Evolutionary conservation across 2,888 invertebrate species (phyloP), one percentile per base, ranked within the genome.

Genomic region (Coleophora deauratella): DNA sequence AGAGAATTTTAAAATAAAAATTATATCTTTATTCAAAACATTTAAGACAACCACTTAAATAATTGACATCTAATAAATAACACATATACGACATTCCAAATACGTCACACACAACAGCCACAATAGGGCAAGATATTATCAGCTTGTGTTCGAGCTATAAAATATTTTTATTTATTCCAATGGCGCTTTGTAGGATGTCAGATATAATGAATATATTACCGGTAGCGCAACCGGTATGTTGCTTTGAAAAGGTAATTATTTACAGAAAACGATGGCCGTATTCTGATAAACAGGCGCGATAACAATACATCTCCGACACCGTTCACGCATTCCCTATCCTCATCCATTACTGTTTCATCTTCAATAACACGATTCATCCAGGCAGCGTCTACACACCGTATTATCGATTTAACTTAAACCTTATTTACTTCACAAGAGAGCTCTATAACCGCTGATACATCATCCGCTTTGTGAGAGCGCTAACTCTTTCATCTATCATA

Each of bases 401-500:
- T 43, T 42, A 38, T 38, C 54, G 46, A 39, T 38, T 43, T 30
- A 76, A 65, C 55, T 51, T 57, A 52, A 51, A 70, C 78, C 62
- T 58, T 82, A 72, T 53, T 39, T 9, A 41, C 43, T 46, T 50
- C 39, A 42, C 4, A 42, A 46, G 62, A 73, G 58, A 63, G 80
- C 59, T 62, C 57, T 66, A 54, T 63, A 61, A 59, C 45, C 52
- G 50, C 58, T 62, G 55, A 49, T 51, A 51, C 55, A 49, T 50
- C 53, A 47, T 53, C 65, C 62, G 67, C 71, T 75, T 77, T 76
- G 79, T 75, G 72, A 73, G 74, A 73, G 81, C 82, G 84, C 84
- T 84, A 85, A 84, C 84, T 85, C 84, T 85, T 85, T 84, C 85
- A 85, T 84, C 85, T 84, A 84, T 84, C 85, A 84, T 84, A 84